A percentile compares a stretch with the other conserved stretches of the same genome.
These are phyloP conservation scores for Rhogogaster chlorosoma DNA, from an alignment of 2,888 invertebrate species.

Conservation along the genomic window DNA sequence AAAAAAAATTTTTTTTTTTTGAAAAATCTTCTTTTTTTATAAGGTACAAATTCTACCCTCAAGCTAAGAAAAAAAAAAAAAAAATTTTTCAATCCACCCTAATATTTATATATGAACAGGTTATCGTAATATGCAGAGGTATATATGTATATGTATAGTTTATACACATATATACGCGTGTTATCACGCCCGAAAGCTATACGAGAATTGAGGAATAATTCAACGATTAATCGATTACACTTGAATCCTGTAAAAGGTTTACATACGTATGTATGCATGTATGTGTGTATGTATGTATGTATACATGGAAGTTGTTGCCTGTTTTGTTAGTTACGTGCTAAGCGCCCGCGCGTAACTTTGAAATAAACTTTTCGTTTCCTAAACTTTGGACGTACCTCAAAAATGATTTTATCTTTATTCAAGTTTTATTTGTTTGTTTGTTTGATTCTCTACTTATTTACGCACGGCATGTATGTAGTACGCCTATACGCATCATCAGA, in stretches of 20 bases:
- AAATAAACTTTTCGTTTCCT: slow-evolving; percentile 36
- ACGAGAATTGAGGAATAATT: not conserved
- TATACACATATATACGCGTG: not conserved
- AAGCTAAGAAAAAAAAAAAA: too few species aligned
- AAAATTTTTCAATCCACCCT: too few species aligned
- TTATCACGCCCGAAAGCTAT: not conserved
- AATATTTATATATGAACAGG: too few species aligned
- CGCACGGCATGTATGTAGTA: not conserved
- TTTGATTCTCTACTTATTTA: slow-evolving; percentile 11
- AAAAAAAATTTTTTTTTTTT: too few species aligned
- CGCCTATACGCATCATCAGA: not conserved
- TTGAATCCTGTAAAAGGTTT: not conserved
- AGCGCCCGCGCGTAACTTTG: slow-evolving; percentile 32
- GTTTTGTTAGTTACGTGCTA: slow-evolving; percentile 20
- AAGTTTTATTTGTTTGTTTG: slow-evolving; percentile 24
- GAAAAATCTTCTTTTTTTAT: too few species aligned
- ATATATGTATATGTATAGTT: not conserved
- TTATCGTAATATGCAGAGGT: too few species aligned
- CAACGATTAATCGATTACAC: slow-evolving; percentile 20
- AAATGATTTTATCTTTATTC: slow-evolving; percentile 26
- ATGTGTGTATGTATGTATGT: not conserved
- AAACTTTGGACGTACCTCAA: slow-evolving; percentile 6
- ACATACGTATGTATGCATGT: slow-evolving; percentile 2
- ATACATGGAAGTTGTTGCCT: slow-evolving; percentile 5
- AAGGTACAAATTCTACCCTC: too few species aligned